phyloP scores from a whole-genome alignment of 2,888 invertebrate species.

The Eutolmus rufibarbis region DNA sequence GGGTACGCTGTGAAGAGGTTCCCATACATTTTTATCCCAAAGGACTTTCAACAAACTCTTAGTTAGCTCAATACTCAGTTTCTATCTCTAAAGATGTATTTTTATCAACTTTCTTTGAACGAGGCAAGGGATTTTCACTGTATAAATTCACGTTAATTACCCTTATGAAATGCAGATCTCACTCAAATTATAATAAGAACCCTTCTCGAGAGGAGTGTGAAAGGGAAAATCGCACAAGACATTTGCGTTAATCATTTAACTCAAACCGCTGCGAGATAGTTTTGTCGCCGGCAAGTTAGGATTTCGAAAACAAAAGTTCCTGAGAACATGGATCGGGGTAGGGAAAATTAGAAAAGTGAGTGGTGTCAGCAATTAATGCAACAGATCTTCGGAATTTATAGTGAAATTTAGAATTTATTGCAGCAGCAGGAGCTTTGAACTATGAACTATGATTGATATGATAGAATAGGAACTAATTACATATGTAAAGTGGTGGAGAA shows the following conservation, averaged over 20 bases:
- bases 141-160: neutral
- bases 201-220: neutral
- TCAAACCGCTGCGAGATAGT: neutral
- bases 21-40: neutral
- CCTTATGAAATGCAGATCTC: neutral
- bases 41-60: neutral
- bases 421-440: neutral
- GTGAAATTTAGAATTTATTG: too few species aligned
- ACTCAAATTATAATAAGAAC: neutral
- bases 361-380: neutral
- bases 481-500: too few species aligned
- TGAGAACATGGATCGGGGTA: neutral
- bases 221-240: neutral
- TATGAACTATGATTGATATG: neutral
- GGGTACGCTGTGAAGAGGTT: neutral
- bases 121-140: neutral
- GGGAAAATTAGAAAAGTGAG: neutral
- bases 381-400: too few species aligned
- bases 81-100: neutral
- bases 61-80: neutral
- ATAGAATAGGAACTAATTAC: too few species aligned
- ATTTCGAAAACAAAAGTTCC: neutral
- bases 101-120: neutral
- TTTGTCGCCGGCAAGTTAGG: neutral
- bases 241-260: neutral